phyloP scores from a whole-genome alignment of 1,140 invertebrate species.

The Campoletis sonorensis region DNA sequence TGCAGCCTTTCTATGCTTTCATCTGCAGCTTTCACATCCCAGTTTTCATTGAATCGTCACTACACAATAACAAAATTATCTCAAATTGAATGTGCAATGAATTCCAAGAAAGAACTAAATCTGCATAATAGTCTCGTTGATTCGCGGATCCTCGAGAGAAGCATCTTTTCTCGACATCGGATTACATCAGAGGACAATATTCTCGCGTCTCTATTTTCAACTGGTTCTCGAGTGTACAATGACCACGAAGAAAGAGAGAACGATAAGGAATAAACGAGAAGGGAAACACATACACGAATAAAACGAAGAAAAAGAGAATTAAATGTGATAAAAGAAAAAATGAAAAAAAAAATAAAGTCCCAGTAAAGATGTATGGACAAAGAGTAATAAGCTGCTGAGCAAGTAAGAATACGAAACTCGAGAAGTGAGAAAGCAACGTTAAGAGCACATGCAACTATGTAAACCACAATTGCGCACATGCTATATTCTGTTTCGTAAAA shows the following conservation, averaged over 20 bases:
- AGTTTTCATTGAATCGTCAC: too few species aligned
- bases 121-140: too few species aligned
- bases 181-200: not conserved
- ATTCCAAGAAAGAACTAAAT: too few species aligned
- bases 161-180: not conserved
- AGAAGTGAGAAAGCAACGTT: conserved; percentile 15
- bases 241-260: not conserved
- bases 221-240: not conserved
- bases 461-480: not conserved
- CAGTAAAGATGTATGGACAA: conserved; percentile 1
- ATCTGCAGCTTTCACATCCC: too few species aligned
- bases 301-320: not conserved
- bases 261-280: not conserved
- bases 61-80: too few species aligned
- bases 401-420: conserved; percentile 26
- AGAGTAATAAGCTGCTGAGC: conserved; percentile 22
- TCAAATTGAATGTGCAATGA: too few species aligned
- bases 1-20: too few species aligned
- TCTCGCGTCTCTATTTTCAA: conserved; percentile 22
- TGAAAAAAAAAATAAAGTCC: not conserved
- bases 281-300: not conserved
- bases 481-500: too few species aligned
- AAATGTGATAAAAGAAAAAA: not conserved
- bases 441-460: conserved; percentile 18
- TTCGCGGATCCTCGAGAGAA: not conserved